Conservation (phyloP, 2,797 vertebrate species). For the Anguilla obscura region DNA sequence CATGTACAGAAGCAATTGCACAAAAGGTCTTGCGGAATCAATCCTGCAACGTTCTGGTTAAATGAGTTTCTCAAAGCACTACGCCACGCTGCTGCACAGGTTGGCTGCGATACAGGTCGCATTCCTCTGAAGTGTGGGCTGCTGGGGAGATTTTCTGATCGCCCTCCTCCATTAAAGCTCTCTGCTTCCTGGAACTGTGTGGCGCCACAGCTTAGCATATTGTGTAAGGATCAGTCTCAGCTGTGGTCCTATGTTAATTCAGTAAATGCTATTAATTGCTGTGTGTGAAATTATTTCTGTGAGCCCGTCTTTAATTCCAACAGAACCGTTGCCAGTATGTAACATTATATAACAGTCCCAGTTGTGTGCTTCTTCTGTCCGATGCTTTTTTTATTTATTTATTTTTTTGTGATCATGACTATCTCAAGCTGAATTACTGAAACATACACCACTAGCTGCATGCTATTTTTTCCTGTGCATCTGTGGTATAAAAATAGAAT, state of each 20-base stretch:
- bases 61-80: background rate
- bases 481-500: background rate
- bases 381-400: background rate
- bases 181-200: background rate
- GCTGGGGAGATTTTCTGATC: slow-evolving; percentile 8
- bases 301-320: background rate
- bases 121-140: background rate
- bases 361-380: background rate
- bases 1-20: background rate
- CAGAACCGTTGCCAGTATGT: slow-evolving; percentile 9
- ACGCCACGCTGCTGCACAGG: background rate
- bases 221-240: background rate
- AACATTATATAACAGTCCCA: background rate
- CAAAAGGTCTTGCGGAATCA: background rate
- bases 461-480: background rate
- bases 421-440: background rate
- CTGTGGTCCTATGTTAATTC: slow-evolving; percentile 3
- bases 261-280: slow-evolving; percentile 4
- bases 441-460: background rate
- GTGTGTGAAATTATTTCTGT: background rate
- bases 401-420: slow-evolving; percentile 1
- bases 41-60: background rate
- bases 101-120: background rate
- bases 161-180: background rate
- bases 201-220: background rate